Evolutionary conservation across 2,113 vertebrate species (phyloP).

Genomic region (Chaetodon trifascialis): DNA sequence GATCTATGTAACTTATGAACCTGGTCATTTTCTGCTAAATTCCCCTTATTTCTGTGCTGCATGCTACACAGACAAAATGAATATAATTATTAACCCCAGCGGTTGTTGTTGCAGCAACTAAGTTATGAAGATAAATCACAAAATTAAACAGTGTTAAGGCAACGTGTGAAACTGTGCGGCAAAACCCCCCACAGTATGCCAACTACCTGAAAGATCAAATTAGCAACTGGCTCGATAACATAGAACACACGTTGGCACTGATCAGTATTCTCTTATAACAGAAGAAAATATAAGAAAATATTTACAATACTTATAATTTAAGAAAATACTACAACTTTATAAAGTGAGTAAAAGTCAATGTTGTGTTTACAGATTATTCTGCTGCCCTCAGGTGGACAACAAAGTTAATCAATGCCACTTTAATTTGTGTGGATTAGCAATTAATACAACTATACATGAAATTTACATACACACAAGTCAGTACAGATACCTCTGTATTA

Average conservation of each 20-base stretch:
- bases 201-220: no score
- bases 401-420: not conserved
- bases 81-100: not conserved
- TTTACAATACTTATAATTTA: no score
- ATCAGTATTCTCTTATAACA: no score
- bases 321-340: not conserved
- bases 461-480: not conserved
- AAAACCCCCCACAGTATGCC: no score
- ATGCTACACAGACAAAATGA: not conserved
- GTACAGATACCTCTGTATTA: not conserved
- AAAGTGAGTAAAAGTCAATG: not conserved
- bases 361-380: not conserved
- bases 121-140: no score
- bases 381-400: not conserved
- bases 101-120: not conserved
- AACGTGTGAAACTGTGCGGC: not conserved
- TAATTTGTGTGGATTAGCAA: not conserved
- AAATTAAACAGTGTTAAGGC: not conserved
- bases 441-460: not conserved
- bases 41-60: not conserved
- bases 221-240: not conserved
- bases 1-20: not conserved
- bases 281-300: no score
- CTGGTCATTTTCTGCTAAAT: not conserved
- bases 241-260: no score